Evolutionary conservation across 64 coral and sea anemone species (phyloP), one percentile per base, ranked within the genome.

Genomic region (Actinia equina): DNA sequence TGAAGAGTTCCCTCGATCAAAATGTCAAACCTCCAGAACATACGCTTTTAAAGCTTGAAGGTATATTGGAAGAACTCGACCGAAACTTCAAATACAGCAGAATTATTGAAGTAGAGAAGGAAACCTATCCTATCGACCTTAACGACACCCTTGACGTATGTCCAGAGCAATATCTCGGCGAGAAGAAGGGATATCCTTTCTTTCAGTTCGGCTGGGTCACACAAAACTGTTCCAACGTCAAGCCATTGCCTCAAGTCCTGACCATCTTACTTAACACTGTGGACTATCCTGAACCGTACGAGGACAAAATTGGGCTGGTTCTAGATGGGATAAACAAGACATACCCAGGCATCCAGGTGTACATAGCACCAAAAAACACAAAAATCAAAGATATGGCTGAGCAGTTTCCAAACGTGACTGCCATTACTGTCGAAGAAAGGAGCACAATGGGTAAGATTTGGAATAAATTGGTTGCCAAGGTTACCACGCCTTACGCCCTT

Each of bases 401-500:
- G 22, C 22, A 60, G 7, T 85, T 17, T 8, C 83, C 52, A 14
- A 85, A 85, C 2, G n/a, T 85, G 44, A 85, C 83, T 63, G 18
- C 83, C 0, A 41, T 85, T 18, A 60, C 43, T 41, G 30, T 85
- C 11, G 52, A 81, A 44, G 55, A 53, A 58, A n/a, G 59, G 3
- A 54, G 37, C 17, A 85, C 8, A 54, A 60, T 60, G n/a, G 87
- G 87, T 4, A 88, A 80, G 26, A 60, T 88, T 26, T 88, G 87
- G 87, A 88, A 88, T 8, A 91, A 86, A 86, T 17, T 88, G 52
- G 60, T 89, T 26, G 22, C 88, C 19, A 65, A 62, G 9, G 88
- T 89, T 26, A 83, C 57, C 16, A 89, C 88, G 4, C 80, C 77
- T 41, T 88, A 88, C 26, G 59, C 77, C 9, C 76, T 88, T 15